Percentiles rank a stretch among this genome's conserved stretches.
phyloP scores from a whole-genome alignment of 2,888 invertebrate species.

The Heliconius sara region DNA sequence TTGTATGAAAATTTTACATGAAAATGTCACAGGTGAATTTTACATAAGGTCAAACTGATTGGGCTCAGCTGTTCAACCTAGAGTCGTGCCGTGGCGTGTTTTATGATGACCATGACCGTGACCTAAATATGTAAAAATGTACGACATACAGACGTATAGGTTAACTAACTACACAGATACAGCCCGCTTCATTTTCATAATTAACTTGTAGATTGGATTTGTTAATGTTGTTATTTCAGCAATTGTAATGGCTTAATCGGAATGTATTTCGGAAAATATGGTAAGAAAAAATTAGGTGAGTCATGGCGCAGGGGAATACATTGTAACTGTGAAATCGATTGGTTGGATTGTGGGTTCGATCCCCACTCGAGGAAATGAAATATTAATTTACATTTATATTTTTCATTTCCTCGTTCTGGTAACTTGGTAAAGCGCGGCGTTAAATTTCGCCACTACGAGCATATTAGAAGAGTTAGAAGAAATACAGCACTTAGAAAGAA shows the following conservation, averaged over 20 bases:
- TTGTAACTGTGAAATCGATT: no score
- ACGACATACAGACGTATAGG: slow-evolving; percentile 3
- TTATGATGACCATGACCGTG: slow-evolving; percentile 40
- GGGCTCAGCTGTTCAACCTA: slow-evolving; percentile 38
- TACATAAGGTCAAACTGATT: slow-evolving; percentile 31
- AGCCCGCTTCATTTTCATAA: background rate
- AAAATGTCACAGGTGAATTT: slow-evolving; percentile 10
- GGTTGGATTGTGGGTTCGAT: no score
- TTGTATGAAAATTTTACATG: background rate
- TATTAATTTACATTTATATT: no score
- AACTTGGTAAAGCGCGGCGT: no score
- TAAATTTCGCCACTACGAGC: no score
- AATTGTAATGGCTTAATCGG: background rate
- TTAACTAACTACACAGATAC: slow-evolving; percentile 16
- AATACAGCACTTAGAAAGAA: no score
- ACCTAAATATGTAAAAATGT: slow-evolving; percentile 25
- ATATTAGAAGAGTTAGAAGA: no score
- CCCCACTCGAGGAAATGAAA: no score
- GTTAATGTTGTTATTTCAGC: background rate
- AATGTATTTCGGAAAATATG: no score
- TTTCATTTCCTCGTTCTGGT: no score
- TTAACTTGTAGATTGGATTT: background rate
- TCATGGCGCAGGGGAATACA: no score
- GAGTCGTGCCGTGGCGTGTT: slow-evolving; percentile 22
- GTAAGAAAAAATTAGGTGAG: no score